Percentiles rank a stretch among this genome's conserved stretches.
phyloP scores from a whole-genome alignment of 1,140 invertebrate species.

The Caenorhabditis remanei region DNA sequence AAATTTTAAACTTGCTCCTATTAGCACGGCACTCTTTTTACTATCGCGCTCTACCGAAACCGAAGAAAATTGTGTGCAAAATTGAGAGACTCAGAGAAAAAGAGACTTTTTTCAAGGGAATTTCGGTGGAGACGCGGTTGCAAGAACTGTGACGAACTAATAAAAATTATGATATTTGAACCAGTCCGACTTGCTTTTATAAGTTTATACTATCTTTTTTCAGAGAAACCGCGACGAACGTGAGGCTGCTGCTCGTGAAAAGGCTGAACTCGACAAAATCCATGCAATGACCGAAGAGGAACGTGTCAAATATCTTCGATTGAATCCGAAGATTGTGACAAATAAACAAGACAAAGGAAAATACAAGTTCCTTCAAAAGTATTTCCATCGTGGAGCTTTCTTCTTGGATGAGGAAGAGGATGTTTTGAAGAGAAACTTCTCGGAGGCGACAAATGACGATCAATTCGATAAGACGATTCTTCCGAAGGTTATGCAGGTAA shows the following conservation, averaged over 20 bases:
- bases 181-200: no score
- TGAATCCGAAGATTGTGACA: constrained; percentile 93
- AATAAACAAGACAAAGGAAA: constrained; percentile 92
- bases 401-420: constrained; percentile 95
- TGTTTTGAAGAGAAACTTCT: constrained; percentile 90
- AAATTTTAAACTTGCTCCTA: no score
- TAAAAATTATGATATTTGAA: no score
- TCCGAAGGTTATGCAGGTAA: constrained; percentile 97
- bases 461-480: constrained; percentile 98
- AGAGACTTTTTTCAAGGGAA: no score
- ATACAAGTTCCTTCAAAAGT: constrained; percentile 99
- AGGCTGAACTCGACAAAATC: constrained; percentile 89
- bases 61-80: no score
- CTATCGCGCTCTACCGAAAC: no score
- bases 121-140: no score
- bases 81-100: no score
- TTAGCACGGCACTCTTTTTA: no score
- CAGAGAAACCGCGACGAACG: constrained; percentile 61
- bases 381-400: constrained; percentile 98
- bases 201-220: not conserved
- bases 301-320: constrained; percentile 86
- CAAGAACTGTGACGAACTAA: no score
- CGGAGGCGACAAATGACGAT: constrained; percentile 96
- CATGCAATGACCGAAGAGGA: constrained; percentile 97
- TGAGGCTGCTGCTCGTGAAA: constrained; percentile 83